Evolutionary conservation across 2,113 vertebrate genomes (phyloP).

Genomic region (Hyperoodon ampullatus): DNA sequence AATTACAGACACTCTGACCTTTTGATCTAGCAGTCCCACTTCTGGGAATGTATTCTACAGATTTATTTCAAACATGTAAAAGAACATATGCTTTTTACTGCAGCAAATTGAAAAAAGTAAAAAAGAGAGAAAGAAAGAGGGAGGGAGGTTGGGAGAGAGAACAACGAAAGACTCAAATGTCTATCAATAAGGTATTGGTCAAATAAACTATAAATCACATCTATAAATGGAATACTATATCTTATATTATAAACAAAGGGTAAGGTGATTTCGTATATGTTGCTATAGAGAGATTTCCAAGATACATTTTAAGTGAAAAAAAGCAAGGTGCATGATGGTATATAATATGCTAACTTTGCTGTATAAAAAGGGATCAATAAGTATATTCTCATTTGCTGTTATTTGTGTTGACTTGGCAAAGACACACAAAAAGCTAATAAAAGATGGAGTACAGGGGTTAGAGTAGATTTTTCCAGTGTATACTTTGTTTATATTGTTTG

Average conservation of each 20-base stretch:
- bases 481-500: not conserved
- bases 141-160: not conserved
- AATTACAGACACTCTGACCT: slow-evolving; percentile 12
- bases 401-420: slow-evolving; percentile 39
- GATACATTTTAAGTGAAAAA: not conserved
- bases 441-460: not conserved
- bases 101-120: not conserved
- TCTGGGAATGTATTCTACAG: not conserved
- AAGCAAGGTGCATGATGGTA: not conserved
- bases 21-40: slow-evolving; percentile 16
- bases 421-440: not conserved
- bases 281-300: not conserved
- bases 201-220: not conserved
- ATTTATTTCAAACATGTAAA: not conserved
- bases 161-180: not conserved
- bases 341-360: not conserved
- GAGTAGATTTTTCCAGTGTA: not conserved
- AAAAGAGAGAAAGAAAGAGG: not conserved
- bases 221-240: not conserved
- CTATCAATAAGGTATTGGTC: not conserved
- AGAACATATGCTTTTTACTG: not conserved
- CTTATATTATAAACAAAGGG: not conserved
- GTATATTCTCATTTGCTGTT: not conserved
- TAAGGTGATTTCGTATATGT: not conserved
- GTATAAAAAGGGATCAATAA: not conserved